Conservation (phyloP, 2,113 vertebrate species). For the Pedetes capensis region DNA sequence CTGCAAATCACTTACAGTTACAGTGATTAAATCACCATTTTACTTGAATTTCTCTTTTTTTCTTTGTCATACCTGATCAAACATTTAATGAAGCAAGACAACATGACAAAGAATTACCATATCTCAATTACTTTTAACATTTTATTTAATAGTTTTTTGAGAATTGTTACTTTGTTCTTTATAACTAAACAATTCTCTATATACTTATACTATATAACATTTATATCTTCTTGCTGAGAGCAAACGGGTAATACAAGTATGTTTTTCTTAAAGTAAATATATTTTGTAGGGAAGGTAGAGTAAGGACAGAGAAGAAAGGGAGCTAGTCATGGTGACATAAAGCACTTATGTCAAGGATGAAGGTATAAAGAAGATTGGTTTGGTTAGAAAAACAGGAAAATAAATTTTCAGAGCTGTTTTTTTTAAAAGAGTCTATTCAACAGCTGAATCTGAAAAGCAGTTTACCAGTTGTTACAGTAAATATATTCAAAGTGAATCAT, state of each 20-base stretch:
- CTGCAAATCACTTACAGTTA: neutral
- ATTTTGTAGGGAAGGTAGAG: neutral
- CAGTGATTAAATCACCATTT: neutral
- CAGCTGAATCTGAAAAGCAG: constrained; percentile 62
- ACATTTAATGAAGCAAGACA: constrained; percentile 15
- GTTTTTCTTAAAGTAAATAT: constrained; percentile 1
- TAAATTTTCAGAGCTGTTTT: constrained; percentile 45
- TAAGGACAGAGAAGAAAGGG: neutral
- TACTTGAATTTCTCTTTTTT: constrained; percentile 15
- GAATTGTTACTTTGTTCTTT: constrained; percentile 5
- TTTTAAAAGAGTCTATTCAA: constrained; percentile 39
- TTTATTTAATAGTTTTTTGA: neutral
- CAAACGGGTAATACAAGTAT: neutral
- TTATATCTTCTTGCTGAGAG: neutral
- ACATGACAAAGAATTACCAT: neutral
- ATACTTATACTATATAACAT: neutral
- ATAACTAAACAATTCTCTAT: constrained; percentile 27
- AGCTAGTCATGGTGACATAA: neutral
- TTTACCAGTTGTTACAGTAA: constrained; percentile 69
- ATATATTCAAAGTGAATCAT: constrained; percentile 74
- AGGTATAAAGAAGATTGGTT: neutral
- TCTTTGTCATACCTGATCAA: neutral
- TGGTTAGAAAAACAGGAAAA: constrained; percentile 33
- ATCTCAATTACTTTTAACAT: neutral
- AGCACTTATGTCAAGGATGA: neutral